Conservation (phyloP, 2,797 vertebrate genomes). For the Phataginus tetradactyla region DNA sequence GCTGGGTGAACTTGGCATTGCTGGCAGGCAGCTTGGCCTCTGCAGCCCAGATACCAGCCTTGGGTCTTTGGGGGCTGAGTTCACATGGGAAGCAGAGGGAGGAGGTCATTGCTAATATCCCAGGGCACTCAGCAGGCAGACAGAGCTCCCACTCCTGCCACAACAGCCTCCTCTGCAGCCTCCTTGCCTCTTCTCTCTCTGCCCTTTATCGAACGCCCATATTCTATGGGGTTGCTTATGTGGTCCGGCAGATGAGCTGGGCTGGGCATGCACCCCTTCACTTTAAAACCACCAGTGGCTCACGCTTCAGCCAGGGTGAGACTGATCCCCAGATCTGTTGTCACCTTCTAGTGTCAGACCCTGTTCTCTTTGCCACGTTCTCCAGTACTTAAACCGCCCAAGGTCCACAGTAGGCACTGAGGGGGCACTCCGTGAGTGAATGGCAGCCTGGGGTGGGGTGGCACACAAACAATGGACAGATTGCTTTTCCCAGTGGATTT, state of each 20-base stretch:
- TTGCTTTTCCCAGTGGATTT: neutral
- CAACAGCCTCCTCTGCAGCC: neutral
- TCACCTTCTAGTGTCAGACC: rapidly evolving
- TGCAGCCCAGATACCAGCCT: rapidly evolving
- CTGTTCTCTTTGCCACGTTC: neutral
- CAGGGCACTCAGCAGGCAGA: neutral
- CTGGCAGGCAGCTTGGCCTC: neutral
- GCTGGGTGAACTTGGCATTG: rapidly evolving
- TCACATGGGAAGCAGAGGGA: neutral
- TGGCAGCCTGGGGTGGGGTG: rapidly evolving
- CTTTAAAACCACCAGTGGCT: neutral
- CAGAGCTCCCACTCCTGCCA: no score
- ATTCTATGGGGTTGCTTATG: rapidly evolving
- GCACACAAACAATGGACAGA: neutral
- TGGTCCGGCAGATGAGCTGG: neutral
- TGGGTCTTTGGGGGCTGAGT: neutral
- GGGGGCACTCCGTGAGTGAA: neutral
- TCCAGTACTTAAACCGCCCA: neutral
- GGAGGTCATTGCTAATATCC: neutral
- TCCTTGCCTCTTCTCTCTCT: neutral
- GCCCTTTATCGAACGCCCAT: rapidly evolving
- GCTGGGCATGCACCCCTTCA: rapidly evolving
- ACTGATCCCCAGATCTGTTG: no score
- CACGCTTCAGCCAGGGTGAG: rapidly evolving
- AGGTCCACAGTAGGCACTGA: neutral